Evolutionary conservation across 2,797 vertebrate species (phyloP).

Genomic region (Peromyscus melanophrys): DNA sequence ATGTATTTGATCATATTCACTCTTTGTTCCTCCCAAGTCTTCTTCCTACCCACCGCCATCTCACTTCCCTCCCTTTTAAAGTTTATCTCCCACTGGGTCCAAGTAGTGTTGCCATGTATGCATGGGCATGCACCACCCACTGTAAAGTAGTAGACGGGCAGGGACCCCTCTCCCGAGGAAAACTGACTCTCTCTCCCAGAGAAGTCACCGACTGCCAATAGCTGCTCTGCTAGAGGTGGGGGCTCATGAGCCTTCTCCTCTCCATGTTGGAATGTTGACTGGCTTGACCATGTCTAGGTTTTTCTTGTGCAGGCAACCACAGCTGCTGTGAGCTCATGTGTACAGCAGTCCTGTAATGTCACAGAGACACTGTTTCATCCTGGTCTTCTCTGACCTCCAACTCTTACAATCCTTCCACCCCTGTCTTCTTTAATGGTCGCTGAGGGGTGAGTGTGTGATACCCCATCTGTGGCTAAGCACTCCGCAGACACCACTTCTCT

Average conservation of each 20-base stretch:
- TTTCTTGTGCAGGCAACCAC: background rate
- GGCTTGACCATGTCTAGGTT: background rate
- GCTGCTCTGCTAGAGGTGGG: background rate
- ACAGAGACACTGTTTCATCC: background rate
- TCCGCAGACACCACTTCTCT: background rate
- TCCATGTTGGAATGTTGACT: too few relatives aligned
- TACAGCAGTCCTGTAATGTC: background rate
- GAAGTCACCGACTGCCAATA: background rate
- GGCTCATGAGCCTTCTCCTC: background rate
- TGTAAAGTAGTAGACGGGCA: background rate
- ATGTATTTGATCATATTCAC: background rate
- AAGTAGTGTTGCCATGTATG: background rate
- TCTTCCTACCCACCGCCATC: background rate
- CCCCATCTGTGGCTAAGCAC: background rate
- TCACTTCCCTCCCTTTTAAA: background rate
- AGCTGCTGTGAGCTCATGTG: background rate
- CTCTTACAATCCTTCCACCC: background rate
- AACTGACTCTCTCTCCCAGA: background rate
- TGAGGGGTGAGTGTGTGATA: background rate
- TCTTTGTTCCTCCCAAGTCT: background rate
- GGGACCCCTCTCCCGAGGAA: background rate
- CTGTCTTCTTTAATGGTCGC: background rate
- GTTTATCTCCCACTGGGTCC: background rate
- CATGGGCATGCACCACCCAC: background rate
- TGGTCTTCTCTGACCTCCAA: too few relatives aligned